Evolutionary conservation across 1,140 invertebrate genomes (phyloP), one percentile per base, ranked within the genome.

Genomic region (Pogonomyrmex barbatus): DNA sequence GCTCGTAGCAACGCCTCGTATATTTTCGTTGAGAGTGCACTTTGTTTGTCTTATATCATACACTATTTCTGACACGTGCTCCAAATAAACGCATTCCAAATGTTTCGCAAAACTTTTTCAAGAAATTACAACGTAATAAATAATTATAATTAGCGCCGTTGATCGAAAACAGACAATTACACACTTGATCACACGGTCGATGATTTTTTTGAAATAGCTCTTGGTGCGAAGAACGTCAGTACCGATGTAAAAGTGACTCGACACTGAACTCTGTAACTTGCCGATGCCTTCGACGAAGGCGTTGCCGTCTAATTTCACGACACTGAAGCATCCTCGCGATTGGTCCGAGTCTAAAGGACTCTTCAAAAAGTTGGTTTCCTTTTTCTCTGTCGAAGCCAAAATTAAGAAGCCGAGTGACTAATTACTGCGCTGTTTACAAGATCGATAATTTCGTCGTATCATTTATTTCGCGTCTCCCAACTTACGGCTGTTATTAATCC

Each of bases 231-330:
- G 56, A 84, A 86, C 86, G 86, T 79, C 47, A 83, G 71, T 81
- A 89, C 91, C 89, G 89, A 62, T 79, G 75, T 56, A 47, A 71
- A 65, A 76, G 33, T 76, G 65, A 63, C 42, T 63, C 56, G 56
- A 79, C 52, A 52, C 78, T 79, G 85, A 62, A 85, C 68, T 89
- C 68, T 58, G 70, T 60, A 45, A 36, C 42, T 45, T 84, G 24
- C 58, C 60, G 50, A 47, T 54, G 79, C 88, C 10, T 85, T 42
- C 88, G 76, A 87, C 68, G 78, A 87, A 85, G 60, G 85, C 85
- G 85, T 68, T 88, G 58, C 58, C 50, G 62, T 87, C 79, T 87
- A 90, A 89, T 90, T 90, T 79, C 24, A 24, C 75, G 79, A 87
- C 87, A 47, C 24, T 58, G 56, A 56, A 54, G 54, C 56, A 54